phyloP scores from a whole-genome alignment of 2,113 vertebrate genomes.

The Actenoides hombroni region DNA sequence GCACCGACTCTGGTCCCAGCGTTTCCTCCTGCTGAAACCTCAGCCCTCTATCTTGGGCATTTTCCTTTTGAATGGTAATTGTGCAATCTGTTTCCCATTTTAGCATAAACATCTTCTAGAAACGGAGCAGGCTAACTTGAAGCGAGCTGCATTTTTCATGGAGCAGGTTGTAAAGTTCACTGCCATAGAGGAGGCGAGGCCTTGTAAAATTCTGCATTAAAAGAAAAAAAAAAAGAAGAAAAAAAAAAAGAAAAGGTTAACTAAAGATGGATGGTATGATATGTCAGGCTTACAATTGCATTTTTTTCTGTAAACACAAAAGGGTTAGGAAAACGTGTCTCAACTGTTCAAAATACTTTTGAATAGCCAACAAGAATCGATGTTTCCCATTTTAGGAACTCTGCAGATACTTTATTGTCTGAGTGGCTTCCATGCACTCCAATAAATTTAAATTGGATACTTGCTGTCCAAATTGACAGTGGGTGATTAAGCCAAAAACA shows the following conservation, averaged over 20 bases:
- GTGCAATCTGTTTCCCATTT: conserved; percentile 75
- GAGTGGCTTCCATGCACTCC: conserved; percentile 64
- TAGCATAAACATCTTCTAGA: conserved; percentile 68
- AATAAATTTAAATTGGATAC: conserved; percentile 75
- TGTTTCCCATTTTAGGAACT: conserved; percentile 65
- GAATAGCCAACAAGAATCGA: conserved; percentile 63
- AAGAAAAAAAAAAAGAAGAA: background rate
- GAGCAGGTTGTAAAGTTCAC: conserved; percentile 69
- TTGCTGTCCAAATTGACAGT: conserved; percentile 72
- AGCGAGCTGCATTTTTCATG: conserved; percentile 68
- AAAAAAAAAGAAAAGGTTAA: background rate
- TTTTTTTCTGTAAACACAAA: conserved; percentile 50
- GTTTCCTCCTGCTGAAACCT: conserved; percentile 29
- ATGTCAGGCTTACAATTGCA: conserved; percentile 36
- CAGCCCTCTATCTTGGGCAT: conserved; percentile 65
- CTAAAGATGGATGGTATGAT: background rate
- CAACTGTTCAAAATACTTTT: conserved; percentile 59
- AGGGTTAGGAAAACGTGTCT: conserved; percentile 43
- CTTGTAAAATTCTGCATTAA: conserved; percentile 39
- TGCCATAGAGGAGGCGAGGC: conserved; percentile 33
- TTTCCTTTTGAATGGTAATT: conserved; percentile 70
- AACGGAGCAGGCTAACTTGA: conserved; percentile 72
- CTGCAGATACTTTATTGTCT: conserved; percentile 67
- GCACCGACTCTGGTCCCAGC: conserved; percentile 14
- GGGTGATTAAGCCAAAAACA: conserved; percentile 70